These are phyloP conservation scores for Salminus brasiliensis DNA, from an alignment of 2,113 vertebrate genomes.

Conservation along the genomic window DNA sequence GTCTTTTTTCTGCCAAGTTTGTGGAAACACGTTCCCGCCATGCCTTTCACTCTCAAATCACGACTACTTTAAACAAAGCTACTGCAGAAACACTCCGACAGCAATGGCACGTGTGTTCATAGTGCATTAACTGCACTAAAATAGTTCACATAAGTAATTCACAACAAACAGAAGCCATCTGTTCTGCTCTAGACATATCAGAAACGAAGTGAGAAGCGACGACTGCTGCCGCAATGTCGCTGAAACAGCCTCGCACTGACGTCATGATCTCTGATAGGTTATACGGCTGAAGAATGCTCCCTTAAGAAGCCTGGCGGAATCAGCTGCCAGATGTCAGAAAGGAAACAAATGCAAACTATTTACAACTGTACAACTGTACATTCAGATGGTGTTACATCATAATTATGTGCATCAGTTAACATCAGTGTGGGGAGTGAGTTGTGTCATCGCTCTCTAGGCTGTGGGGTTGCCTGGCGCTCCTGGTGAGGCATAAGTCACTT, in stretches of 20 bases:
- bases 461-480: not conserved
- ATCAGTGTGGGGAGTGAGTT: not conserved
- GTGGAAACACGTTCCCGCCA: too few species aligned
- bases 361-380: conserved; percentile 10
- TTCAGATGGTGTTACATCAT: conserved; percentile 14
- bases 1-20: too few species aligned
- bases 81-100: too few species aligned
- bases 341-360: conserved; percentile 40
- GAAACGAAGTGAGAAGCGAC: not conserved
- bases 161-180: too few species aligned
- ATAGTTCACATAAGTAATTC: too few species aligned
- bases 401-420: conserved; percentile 1
- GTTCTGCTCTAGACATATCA: not conserved
- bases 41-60: too few species aligned
- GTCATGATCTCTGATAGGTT: not conserved
- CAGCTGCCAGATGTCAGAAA: conserved; percentile 39
- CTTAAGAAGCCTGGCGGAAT: conserved; percentile 13
- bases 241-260: conserved; percentile 1
- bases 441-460: conserved; percentile 1
- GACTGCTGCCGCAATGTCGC: not conserved
- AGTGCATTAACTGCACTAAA: too few species aligned
- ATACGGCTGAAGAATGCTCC: conserved; percentile 1
- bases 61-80: too few species aligned
- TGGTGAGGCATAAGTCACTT: not conserved
- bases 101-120: too few species aligned